Percentiles rank a stretch among this genome's conserved stretches.
These are phyloP conservation scores for Epinephelus fuscoguttatus DNA, from an alignment of 2,113 vertebrate species.

Conservation along the genomic window DNA sequence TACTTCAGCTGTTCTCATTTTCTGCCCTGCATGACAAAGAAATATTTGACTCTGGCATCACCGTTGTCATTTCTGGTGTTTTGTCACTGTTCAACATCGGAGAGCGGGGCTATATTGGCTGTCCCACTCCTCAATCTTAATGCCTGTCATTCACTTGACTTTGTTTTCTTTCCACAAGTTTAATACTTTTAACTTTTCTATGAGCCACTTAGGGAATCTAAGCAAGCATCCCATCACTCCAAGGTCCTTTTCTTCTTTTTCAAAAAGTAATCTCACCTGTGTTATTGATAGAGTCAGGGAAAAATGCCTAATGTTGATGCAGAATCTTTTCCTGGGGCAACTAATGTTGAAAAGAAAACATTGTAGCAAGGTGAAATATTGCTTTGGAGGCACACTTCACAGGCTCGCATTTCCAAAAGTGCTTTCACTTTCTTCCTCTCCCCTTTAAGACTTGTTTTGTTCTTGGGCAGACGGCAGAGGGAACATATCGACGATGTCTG, in stretches of 20 bases:
- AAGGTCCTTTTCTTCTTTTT: constrained; percentile 25
- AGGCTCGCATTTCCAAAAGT: constrained; percentile 63
- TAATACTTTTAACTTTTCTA: constrained; percentile 44
- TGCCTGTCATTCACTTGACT: constrained; percentile 50
- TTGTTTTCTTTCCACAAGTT: constrained; percentile 50
- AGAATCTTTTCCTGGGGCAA: constrained; percentile 40
- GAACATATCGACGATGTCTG: constrained; percentile 75
- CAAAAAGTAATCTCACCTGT: constrained; percentile 44
- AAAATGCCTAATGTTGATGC: constrained; percentile 26
- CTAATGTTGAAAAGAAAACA: constrained; percentile 56
- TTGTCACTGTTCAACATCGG: constrained; percentile 24
- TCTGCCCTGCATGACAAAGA: constrained; percentile 11
- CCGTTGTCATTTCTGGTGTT: constrained; percentile 25
- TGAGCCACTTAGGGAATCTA: constrained; percentile 38
- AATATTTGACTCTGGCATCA: constrained; percentile 19
- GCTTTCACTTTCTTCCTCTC: constrained; percentile 32
- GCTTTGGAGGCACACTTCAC: constrained; percentile 47
- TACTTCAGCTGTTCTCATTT: constrained; percentile 24
- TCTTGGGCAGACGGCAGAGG: constrained; percentile 54
- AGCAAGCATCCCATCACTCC: constrained; percentile 13
- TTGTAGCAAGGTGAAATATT: constrained; percentile 53
- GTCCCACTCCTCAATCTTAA: constrained; percentile 22
- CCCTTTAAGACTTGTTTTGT: constrained; percentile 68
- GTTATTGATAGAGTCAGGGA: constrained; percentile 41
- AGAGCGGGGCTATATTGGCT: constrained; percentile 7